Percentiles rank a stretch among this genome's conserved stretches.
These are phyloP conservation scores for Tangachromis dhanisi DNA, from an alignment of 2,113 vertebrate genomes.

Conservation along the genomic window DNA sequence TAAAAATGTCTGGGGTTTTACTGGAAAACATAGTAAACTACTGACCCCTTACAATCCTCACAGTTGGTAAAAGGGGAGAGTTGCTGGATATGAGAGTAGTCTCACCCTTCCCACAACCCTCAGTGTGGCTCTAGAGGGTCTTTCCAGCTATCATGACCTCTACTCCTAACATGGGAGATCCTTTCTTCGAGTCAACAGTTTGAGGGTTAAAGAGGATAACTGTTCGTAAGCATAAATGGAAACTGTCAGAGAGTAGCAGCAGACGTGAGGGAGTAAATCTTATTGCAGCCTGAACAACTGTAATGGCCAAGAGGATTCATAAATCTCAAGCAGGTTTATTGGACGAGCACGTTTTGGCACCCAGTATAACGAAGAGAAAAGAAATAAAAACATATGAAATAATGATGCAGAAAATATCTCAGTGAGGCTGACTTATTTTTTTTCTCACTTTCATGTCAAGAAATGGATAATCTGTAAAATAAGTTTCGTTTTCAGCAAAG, in stretches of 20 bases:
- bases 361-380: not conserved
- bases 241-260: not conserved
- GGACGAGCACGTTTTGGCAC: not conserved
- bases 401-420: not conserved
- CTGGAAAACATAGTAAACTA: not conserved
- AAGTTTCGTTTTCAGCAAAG: not conserved
- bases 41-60: not conserved
- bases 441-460: not conserved
- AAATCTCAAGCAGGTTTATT: not conserved
- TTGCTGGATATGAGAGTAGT: constrained; percentile 12
- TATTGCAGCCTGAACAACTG: not conserved
- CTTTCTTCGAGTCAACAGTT: constrained; percentile 19
- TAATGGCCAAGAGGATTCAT: not conserved
- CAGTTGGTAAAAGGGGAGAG: not conserved
- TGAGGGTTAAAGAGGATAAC: not conserved
- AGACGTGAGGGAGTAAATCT: not conserved
- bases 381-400: not conserved
- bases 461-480: not conserved
- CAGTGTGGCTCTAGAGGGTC: not conserved
- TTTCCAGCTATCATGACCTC: constrained; percentile 30
- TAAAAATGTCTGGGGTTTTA: not conserved
- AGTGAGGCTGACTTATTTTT: not conserved
- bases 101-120: constrained; percentile 49
- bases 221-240: not conserved
- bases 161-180: constrained; percentile 18